Conservation (phyloP, 2,113 vertebrate species). For the Nematolebias whitei region DNA sequence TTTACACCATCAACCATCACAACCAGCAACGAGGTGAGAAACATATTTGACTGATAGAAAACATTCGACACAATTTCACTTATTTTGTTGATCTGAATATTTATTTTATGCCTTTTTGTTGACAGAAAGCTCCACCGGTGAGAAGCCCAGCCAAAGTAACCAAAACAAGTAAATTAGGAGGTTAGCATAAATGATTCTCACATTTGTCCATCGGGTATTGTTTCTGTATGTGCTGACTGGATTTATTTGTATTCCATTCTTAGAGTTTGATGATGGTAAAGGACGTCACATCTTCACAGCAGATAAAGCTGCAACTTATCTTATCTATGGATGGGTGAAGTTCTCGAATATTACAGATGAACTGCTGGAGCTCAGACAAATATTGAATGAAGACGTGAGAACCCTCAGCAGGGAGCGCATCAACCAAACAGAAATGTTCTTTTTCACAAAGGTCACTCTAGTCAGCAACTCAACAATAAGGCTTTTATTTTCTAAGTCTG, state of each 20-base stretch:
- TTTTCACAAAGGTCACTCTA: rapidly evolving
- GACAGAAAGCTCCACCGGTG: slow-evolving; percentile 1
- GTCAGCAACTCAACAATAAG: background rate
- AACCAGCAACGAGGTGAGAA: slow-evolving; percentile 53
- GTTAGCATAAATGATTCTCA: slow-evolving; percentile 31
- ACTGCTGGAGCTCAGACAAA: background rate
- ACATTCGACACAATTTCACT: background rate
- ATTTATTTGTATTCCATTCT: background rate
- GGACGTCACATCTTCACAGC: slow-evolving; percentile 36
- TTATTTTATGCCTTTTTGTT: background rate
- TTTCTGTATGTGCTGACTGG: background rate
- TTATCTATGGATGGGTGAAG: slow-evolving; percentile 46
- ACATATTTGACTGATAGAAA: background rate
- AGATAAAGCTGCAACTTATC: background rate
- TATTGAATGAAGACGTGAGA: rapidly evolving
- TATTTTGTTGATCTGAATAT: background rate
- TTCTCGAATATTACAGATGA: rapidly evolving
- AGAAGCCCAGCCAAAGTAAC: background rate
- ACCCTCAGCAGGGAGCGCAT: background rate
- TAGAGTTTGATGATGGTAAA: background rate
- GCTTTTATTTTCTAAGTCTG: background rate
- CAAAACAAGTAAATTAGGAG: background rate
- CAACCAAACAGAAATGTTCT: rapidly evolving
- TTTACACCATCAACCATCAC: background rate
- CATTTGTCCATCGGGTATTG: background rate